phyloP scores from a whole-genome alignment of 2,797 vertebrate genomes.

The Hypotaenidia philippensis region DNA sequence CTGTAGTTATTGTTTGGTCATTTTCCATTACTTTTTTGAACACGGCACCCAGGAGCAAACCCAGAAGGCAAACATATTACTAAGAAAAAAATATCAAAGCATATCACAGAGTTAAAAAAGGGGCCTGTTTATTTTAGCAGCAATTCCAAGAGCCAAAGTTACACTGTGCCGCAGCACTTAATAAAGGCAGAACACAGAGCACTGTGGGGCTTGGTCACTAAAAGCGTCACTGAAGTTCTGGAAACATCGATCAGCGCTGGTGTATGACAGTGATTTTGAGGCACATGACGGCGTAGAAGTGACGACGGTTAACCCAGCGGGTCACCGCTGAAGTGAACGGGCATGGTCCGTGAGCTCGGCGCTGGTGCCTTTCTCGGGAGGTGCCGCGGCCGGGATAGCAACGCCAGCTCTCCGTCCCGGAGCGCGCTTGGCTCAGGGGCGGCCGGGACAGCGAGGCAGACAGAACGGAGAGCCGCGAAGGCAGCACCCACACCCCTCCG shows the following conservation, averaged over 20 bases:
- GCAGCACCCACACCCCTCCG: fast-evolving
- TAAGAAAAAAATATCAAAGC: background rate
- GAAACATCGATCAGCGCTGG: background rate
- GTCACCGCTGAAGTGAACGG: fast-evolving
- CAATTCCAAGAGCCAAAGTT: background rate
- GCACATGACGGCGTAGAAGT: fast-evolving
- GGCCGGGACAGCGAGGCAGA: fast-evolving
- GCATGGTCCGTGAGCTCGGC: fast-evolving
- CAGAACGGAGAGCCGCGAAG: no score
- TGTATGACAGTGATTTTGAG: no score
- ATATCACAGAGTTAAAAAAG: background rate
- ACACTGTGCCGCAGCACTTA: fast-evolving
- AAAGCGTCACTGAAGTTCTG: background rate
- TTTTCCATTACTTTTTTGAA: background rate
- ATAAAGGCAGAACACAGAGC: fast-evolving
- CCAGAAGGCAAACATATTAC: background rate
- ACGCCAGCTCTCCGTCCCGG: fast-evolving
- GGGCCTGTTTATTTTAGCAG: background rate
- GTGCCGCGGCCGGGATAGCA: background rate
- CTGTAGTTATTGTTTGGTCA: background rate
- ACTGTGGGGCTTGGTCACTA: no score
- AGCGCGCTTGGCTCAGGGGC: fast-evolving
- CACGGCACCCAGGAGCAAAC: background rate
- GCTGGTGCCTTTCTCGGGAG: fast-evolving
- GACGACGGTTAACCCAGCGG: fast-evolving